Base-by-base conservation (phyloP, 1,140 invertebrate genomes). In the Trypoxylus dichotomus region DNA sequence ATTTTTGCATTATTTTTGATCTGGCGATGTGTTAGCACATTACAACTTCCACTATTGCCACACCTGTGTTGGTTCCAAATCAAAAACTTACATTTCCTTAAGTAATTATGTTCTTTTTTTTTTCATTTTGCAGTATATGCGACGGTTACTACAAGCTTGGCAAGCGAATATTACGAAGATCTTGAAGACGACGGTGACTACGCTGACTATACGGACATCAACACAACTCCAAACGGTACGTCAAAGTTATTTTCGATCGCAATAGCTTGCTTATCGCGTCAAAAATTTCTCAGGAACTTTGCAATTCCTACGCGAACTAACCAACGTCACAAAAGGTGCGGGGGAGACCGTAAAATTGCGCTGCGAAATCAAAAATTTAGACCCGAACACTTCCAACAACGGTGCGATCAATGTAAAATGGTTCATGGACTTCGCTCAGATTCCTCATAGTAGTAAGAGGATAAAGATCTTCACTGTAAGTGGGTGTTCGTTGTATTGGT, bases 391-490 rank as follows among this genome's bases (percentile, higher is more conserved):
- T 27, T 80, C 80, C 2, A 76, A 58, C n/a, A 78, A n/a, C n/a
- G n/a, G 72, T 8, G 88, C 87, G 43, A 90, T 92, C n/a, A 88
- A 87, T 74, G 90, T 94, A 79, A 85, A 84, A 21, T 95, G 94
- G 94, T 91, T 87, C 80, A 92, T 92, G 83, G 92, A 94, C 82
- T 89, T 90, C 81, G 90, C 89, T 1, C 91, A 2, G 75, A 79
- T 54, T 13, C 60, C 13, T 13, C 76, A 77, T 83, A 86, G 32
- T 85, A 88, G 54, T 87, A 88, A 87, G 0, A 86, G 91, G 42
- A 85, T 92, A 29, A 73, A 73, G 19, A n/a, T 73, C 2, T 32
- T 73, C 25, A 32, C 27, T 2, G 71, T 73, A 32, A 73, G 43
- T 47, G 2, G 7, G 8, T 5, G 32, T 73, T 32, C 25, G 60